Conservation (phyloP, 2,888 invertebrate species). For the Caenorhabditis sp. region DNA sequence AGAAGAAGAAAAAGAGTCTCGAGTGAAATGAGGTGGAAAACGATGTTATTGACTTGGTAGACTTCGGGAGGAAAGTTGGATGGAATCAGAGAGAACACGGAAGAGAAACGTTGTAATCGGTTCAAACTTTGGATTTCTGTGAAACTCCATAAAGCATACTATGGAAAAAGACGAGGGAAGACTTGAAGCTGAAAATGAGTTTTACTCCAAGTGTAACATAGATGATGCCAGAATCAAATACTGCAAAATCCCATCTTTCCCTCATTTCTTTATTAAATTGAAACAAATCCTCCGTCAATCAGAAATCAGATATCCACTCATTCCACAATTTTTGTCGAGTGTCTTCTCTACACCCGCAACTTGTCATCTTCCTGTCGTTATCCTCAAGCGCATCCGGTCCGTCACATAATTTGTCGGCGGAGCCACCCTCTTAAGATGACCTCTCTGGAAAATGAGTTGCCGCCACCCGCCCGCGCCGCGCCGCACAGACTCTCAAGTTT, state of each 20-base stretch:
- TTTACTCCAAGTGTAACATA: too few relatives aligned
- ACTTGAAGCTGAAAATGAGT: too few relatives aligned
- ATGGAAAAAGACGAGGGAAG: too few relatives aligned
- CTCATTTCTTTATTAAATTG: slow-evolving; percentile 14
- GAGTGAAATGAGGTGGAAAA: slow-evolving; percentile 44
- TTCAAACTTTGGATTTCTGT: too few relatives aligned
- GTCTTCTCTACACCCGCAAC: slow-evolving; percentile 37
- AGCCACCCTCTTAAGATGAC: slow-evolving; percentile 64
- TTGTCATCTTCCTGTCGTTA: slow-evolving; percentile 42
- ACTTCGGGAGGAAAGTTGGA: background rate
- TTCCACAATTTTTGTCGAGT: slow-evolving; percentile 43
- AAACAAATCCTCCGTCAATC: slow-evolving; percentile 28
- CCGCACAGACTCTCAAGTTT: slow-evolving; percentile 59
- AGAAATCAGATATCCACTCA: slow-evolving; percentile 41
- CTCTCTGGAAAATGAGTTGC: slow-evolving; percentile 55
- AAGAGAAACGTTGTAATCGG: background rate
- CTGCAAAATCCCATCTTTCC: background rate
- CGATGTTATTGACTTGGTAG: slow-evolving; percentile 48
- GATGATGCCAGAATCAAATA: too few relatives aligned
- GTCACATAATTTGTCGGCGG: slow-evolving; percentile 62
- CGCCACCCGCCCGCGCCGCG: slow-evolving; percentile 38
- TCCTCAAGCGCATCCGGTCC: slow-evolving; percentile 46
- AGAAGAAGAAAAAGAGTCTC: slow-evolving; percentile 55
- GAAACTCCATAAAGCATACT: too few relatives aligned
- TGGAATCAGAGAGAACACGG: background rate